phyloP scores from a whole-genome alignment of 2,888 invertebrate species.

The Lamproptera curius region DNA sequence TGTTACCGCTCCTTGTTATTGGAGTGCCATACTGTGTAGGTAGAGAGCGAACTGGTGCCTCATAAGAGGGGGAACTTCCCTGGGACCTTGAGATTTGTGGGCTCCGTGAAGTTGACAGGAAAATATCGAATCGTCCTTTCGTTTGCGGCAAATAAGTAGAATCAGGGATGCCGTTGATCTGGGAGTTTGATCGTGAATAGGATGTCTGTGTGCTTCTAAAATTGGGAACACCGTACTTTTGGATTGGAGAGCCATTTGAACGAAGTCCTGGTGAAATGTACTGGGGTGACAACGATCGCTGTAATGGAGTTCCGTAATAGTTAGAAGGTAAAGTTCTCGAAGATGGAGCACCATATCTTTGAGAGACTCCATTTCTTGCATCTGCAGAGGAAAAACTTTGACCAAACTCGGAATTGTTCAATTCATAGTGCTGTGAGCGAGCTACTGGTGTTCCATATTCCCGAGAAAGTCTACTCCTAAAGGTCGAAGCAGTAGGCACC shows the following conservation, averaged over 20 bases:
- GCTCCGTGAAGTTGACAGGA: neutral
- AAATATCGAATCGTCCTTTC: neutral
- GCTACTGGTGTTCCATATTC: slow-evolving; percentile 36
- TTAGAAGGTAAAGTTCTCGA: slow-evolving; percentile 28
- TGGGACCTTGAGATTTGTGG: neutral
- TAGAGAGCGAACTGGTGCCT: slow-evolving; percentile 26
- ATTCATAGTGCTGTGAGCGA: slow-evolving; percentile 36
- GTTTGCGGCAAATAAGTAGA: neutral
- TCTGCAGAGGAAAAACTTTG: slow-evolving; percentile 21
- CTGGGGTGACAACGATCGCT: slow-evolving; percentile 33
- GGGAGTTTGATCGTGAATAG: slow-evolving; percentile 33
- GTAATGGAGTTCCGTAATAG: slow-evolving; percentile 34
- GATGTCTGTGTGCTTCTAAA: slow-evolving; percentile 30
- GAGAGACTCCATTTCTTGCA: slow-evolving; percentile 28
- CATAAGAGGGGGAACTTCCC: neutral
- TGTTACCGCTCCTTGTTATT: slow-evolving; percentile 35
- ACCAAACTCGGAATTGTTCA: slow-evolving; percentile 29
- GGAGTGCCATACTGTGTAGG: slow-evolving; percentile 40
- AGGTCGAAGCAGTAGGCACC: slow-evolving; percentile 19
- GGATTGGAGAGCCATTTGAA: slow-evolving; percentile 33
- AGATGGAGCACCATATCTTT: slow-evolving; percentile 32
- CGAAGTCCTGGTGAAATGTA: slow-evolving; percentile 42
- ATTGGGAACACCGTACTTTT: slow-evolving; percentile 34
- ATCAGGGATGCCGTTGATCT: slow-evolving; percentile 44
- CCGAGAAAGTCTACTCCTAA: slow-evolving; percentile 28